These are phyloP conservation scores for Antennarius striatus DNA, from an alignment of 2,113 vertebrate genomes.

Conservation along the genomic window DNA sequence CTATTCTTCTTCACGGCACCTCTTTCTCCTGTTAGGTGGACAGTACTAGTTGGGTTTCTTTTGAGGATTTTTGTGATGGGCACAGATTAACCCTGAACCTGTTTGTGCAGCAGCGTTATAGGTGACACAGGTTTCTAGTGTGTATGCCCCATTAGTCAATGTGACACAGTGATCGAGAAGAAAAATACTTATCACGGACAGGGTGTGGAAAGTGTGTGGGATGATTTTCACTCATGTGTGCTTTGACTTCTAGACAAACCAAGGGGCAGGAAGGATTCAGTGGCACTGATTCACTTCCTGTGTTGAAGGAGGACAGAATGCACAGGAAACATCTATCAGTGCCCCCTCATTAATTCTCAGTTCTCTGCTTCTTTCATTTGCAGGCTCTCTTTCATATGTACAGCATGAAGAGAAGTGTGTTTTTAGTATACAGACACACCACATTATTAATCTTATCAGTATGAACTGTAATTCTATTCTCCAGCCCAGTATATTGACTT, in stretches of 20 bases:
- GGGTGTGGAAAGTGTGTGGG: conserved; percentile 50
- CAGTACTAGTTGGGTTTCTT: conserved; percentile 21
- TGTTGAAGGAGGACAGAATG: conserved; percentile 53
- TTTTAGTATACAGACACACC: conserved; percentile 4
- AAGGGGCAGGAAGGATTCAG: conserved; percentile 41
- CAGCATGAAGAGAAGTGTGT: neutral
- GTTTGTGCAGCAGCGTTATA: neutral
- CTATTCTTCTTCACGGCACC: conserved; percentile 73
- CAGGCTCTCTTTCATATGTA: conserved; percentile 26
- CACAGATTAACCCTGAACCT: neutral
- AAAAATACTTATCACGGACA: conserved; percentile 39
- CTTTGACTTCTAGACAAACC: conserved; percentile 49
- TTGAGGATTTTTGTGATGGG: neutral
- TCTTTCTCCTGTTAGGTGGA: conserved; percentile 36
- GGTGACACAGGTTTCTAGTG: conserved; percentile 28
- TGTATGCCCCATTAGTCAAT: conserved; percentile 2
- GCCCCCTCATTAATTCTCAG: conserved; percentile 55
- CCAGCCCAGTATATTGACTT: conserved; percentile 73
- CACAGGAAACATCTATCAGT: conserved; percentile 63
- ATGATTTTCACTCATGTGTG: conserved; percentile 19
- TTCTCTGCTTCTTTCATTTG: conserved; percentile 13
- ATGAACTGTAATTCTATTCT: conserved; percentile 69
- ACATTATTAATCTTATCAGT: conserved; percentile 75
- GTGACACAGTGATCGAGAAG: conserved; percentile 12
- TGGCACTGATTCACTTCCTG: conserved; percentile 66